Conservation (phyloP, 2,888 invertebrate genomes). For the Thymelicus lineola region DNA sequence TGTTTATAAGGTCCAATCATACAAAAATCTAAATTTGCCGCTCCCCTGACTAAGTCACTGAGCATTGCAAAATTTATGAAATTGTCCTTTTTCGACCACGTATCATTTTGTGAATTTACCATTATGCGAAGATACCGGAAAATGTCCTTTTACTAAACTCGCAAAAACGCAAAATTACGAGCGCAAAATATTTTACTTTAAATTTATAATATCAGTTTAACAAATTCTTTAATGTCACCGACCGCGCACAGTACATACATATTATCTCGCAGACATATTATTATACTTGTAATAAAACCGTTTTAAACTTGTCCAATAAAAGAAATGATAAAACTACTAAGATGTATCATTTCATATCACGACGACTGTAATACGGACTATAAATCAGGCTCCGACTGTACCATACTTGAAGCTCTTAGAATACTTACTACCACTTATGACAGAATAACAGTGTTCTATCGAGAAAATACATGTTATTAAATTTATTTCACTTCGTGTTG, state of each 20-base stretch:
- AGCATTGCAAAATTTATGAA: too few species aligned
- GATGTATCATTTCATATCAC: constrained; percentile 6
- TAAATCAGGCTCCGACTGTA: not conserved
- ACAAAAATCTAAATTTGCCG: too few species aligned
- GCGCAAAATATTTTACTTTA: too few species aligned
- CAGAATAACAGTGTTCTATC: not conserved
- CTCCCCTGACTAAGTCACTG: too few species aligned
- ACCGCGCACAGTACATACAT: not conserved
- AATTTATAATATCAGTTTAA: too few species aligned
- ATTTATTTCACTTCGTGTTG: not conserved
- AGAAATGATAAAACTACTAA: constrained; percentile 2
- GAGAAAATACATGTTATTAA: not conserved
- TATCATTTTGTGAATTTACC: too few species aligned
- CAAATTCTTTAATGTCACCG: too few species aligned
- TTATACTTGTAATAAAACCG: not conserved
- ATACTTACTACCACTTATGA: constrained; percentile 5
- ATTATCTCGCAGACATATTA: not conserved
- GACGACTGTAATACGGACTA: not conserved
- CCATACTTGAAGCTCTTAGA: not conserved
- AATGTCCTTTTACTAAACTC: too few species aligned
- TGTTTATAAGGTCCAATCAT: too few species aligned
- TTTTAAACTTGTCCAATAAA: constrained; percentile 1
- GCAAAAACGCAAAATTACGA: too few species aligned
- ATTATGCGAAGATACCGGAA: too few species aligned
- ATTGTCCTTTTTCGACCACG: too few species aligned